phyloP scores from a whole-genome alignment of 2,113 vertebrate species.

The Bambusicola thoracicus region DNA sequence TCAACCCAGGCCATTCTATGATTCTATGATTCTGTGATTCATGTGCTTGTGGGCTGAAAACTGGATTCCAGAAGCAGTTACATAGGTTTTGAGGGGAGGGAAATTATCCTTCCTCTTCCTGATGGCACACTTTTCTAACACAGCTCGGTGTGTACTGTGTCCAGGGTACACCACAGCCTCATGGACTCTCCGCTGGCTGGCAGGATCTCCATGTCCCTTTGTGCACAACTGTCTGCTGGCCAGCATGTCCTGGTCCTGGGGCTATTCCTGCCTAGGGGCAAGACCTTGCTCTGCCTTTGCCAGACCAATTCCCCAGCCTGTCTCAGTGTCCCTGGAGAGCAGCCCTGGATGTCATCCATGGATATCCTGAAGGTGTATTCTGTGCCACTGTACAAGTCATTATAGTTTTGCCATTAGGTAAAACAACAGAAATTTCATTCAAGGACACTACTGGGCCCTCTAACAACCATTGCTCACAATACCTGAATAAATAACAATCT shows the following conservation, averaged over 20 bases:
- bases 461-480: neutral
- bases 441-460: neutral
- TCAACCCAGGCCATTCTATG: too few relatives aligned
- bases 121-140: accelerated
- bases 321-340: neutral
- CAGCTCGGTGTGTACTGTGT: neutral
- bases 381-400: neutral
- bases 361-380: neutral
- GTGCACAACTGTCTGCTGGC: neutral
- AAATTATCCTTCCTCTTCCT: neutral
- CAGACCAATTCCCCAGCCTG: neutral
- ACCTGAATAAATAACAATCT: neutral
- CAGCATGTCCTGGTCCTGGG: neutral
- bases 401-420: neutral
- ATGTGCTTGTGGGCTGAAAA: neutral
- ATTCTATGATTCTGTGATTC: too few relatives aligned
- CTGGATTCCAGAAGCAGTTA: neutral
- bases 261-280: neutral
- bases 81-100: neutral
- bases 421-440: neutral
- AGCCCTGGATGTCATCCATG: neutral
- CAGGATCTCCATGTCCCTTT: neutral
- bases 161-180: neutral
- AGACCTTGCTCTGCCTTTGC: neutral
- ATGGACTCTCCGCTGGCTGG: neutral